Evolutionary conservation across 2,113 vertebrate species (phyloP).

Genomic region (Aegotheles bennettii): DNA sequence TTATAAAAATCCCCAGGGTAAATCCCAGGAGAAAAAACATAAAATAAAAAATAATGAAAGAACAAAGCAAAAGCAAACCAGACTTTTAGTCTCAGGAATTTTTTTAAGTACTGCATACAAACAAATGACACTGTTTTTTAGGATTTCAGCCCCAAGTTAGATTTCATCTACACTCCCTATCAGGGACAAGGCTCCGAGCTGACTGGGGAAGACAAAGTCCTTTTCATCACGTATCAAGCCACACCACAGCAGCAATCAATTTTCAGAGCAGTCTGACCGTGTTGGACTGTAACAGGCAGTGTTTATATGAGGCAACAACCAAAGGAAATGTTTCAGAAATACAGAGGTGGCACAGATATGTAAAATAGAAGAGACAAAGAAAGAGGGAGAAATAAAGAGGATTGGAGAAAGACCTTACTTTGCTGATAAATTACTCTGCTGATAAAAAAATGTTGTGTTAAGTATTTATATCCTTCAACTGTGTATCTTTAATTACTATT

Average conservation of each 20-base stretch:
- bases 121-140: fast-evolving
- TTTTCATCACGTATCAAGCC: not conserved
- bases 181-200: not conserved
- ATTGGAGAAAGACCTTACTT: not conserved
- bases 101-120: not conserved
- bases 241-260: not conserved
- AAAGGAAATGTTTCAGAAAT: not conserved
- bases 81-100: not conserved
- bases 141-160: not conserved
- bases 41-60: not conserved
- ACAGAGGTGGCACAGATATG: not conserved
- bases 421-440: not conserved
- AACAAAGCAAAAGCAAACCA: not conserved
- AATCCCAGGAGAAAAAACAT: not conserved
- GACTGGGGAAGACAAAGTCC: not conserved
- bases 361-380: not conserved
- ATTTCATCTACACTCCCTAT: not conserved
- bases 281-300: not conserved
- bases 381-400: not conserved
- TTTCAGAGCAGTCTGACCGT: not conserved
- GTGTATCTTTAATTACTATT: not conserved
- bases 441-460: not conserved
- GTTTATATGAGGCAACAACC: not conserved
- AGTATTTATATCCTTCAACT: not conserved
- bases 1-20: not conserved